Conservation (phyloP, 2,797 vertebrate species). For the Anabas testudineus region DNA sequence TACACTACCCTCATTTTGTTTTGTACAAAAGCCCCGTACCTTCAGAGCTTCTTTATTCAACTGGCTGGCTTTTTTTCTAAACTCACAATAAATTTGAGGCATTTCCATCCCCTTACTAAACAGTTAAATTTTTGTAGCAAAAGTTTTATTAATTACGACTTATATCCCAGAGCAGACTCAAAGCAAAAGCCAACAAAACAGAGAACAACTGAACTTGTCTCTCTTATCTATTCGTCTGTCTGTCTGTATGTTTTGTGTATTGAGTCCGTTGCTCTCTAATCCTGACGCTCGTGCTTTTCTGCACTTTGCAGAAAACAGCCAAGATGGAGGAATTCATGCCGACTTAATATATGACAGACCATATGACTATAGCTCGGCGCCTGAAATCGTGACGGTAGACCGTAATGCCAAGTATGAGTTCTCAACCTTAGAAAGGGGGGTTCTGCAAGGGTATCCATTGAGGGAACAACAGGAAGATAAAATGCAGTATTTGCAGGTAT, state of each 20-base stretch:
- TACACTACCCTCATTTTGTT: conserved; percentile 35
- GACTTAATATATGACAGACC: conserved; percentile 91
- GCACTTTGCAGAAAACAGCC: conserved; percentile 90
- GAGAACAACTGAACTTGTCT: conserved; percentile 81
- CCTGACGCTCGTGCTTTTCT: conserved; percentile 87
- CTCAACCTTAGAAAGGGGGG: conserved; percentile 90
- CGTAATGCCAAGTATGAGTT: conserved; percentile 92
- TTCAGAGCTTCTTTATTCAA: conserved; percentile 17
- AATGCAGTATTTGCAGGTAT: conserved; percentile 98
- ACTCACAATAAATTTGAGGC: conserved; percentile 28
- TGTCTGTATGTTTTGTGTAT: conserved; percentile 86
- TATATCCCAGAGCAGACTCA: conserved; percentile 58
- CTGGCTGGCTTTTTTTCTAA: conserved; percentile 31
- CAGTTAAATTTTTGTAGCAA: conserved; percentile 43
- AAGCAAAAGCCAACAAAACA: conserved; percentile 62
- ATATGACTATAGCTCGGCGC: conserved; percentile 88
- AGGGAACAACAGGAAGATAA: conserved; percentile 91
- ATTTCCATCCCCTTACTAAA: conserved; percentile 18
- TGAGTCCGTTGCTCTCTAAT: conserved; percentile 85
- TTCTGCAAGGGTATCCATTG: conserved; percentile 88
- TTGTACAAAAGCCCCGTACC: conserved; percentile 29
- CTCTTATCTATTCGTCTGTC: conserved; percentile 84
- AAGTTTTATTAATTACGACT: conserved; percentile 27
- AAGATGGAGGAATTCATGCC: conserved; percentile 88
- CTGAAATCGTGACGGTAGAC: conserved; percentile 90